A percentile compares a stretch with the other conserved stretches of the same genome.
These are phyloP conservation scores for Lamprologus speciosus DNA, from an alignment of 2,113 vertebrate genomes.

Conservation along the genomic window DNA sequence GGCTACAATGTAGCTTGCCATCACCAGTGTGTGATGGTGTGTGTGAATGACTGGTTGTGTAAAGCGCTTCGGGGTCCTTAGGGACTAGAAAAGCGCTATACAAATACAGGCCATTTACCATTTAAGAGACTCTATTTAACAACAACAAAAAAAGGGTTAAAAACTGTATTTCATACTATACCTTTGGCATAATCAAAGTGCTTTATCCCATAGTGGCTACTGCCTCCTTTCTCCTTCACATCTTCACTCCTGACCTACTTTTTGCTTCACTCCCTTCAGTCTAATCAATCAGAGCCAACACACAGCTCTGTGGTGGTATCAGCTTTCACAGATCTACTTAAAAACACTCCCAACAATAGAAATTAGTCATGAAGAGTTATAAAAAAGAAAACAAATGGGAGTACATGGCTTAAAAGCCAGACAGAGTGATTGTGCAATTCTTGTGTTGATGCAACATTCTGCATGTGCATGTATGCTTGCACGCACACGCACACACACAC, in stretches of 20 bases:
- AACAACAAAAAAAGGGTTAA: not conserved
- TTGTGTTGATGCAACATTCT: not conserved
- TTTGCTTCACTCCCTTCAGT: not conserved
- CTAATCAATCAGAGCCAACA: not conserved
- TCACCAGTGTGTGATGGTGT: no score
- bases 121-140: not conserved
- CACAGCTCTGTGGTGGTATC: not conserved
- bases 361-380: not conserved
- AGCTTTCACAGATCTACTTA: not conserved
- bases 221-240: not conserved
- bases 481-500: rapidly evolving
- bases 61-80: no score
- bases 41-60: no score
- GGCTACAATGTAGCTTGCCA: no score
- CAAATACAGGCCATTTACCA: no score
- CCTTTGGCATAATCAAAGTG: not conserved
- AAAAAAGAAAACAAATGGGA: constrained; percentile 1
- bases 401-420: not conserved
- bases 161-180: not conserved
- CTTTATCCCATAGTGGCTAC: not conserved
- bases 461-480: not conserved
- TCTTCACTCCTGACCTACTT: constrained; percentile 1
- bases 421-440: not conserved
- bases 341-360: not conserved
- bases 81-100: no score